Percentiles rank a stretch among this genome's conserved stretches.
Evolutionary conservation across 2,888 invertebrate genomes (phyloP).

Genomic region (Nyleta sp.): DNA sequence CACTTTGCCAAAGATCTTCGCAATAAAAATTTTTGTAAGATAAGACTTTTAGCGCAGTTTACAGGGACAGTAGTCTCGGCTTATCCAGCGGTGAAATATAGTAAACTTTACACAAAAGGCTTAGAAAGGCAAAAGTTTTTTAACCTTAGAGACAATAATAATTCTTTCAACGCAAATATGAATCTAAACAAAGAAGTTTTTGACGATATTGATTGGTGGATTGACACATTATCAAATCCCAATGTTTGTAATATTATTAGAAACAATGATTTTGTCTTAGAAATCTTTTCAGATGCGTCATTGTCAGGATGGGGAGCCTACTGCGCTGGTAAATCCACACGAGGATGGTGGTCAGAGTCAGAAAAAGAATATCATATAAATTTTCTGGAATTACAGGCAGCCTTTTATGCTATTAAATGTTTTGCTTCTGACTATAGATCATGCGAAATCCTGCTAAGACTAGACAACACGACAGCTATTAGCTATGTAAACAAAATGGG

Average conservation of each 20-base stretch:
- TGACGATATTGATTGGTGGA: slow-evolving; percentile 9
- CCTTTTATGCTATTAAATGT: slow-evolving; percentile 42
- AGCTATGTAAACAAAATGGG: slow-evolving; percentile 58
- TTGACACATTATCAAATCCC: neutral
- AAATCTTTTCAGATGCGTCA: slow-evolving; percentile 54
- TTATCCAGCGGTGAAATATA: slow-evolving; percentile 38
- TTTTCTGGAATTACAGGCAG: slow-evolving; percentile 49
- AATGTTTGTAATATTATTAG: slow-evolving; percentile 4
- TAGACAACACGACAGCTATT: slow-evolving; percentile 61
- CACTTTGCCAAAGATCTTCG: slow-evolving; percentile 3
- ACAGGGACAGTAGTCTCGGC: slow-evolving; percentile 43
- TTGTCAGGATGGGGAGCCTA: slow-evolving; percentile 40
- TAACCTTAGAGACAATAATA: slow-evolving; percentile 8
- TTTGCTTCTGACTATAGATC: slow-evolving; percentile 34
- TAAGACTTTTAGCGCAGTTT: slow-evolving; percentile 44
- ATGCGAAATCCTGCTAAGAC: slow-evolving; percentile 45
- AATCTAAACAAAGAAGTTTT: neutral
- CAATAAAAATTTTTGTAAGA: slow-evolving; percentile 17
- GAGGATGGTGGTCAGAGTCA: slow-evolving; percentile 27
- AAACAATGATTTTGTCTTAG: neutral
- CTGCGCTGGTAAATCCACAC: slow-evolving; percentile 4
- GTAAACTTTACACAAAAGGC: slow-evolving; percentile 39
- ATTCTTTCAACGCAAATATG: slow-evolving; percentile 28
- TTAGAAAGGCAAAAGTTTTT: slow-evolving; percentile 26
- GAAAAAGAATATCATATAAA: slow-evolving; percentile 47